phyloP scores from a whole-genome alignment of 2,113 vertebrate species.

The Colinus virginianus region DNA sequence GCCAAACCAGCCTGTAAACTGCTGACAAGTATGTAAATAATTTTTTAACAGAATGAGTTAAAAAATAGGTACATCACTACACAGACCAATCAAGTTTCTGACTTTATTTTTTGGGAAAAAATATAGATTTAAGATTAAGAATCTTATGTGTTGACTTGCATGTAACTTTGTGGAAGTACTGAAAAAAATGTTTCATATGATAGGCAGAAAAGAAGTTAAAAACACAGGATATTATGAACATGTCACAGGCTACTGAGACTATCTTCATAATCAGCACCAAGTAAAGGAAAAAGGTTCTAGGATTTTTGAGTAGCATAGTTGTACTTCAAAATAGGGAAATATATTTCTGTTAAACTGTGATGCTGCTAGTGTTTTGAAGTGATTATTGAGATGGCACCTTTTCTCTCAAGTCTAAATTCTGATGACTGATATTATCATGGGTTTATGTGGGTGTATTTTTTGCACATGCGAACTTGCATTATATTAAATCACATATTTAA shows the following conservation, averaged over 20 bases:
- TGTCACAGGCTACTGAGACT: not conserved
- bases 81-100: not conserved
- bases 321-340: not conserved
- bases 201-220: not conserved
- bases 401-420: not conserved
- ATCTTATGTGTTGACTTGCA: not conserved
- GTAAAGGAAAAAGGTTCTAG: not conserved
- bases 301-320: not conserved
- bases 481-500: not conserved
- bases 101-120: not conserved
- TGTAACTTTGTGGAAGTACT: not conserved
- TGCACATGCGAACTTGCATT: rapidly evolving
- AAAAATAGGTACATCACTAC: not conserved
- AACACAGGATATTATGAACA: not conserved
- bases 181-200: not conserved
- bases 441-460: not conserved
- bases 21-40: too few species aligned
- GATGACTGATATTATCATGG: not conserved
- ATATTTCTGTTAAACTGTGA: not conserved
- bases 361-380: not conserved
- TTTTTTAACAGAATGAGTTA: not conserved
- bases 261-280: not conserved
- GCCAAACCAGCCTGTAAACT: too few species aligned
- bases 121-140: not conserved
- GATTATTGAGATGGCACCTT: not conserved